Conservation (phyloP, 53 echinoderm and acorn worm genomes). For the Paracentrotus lividus region DNA sequence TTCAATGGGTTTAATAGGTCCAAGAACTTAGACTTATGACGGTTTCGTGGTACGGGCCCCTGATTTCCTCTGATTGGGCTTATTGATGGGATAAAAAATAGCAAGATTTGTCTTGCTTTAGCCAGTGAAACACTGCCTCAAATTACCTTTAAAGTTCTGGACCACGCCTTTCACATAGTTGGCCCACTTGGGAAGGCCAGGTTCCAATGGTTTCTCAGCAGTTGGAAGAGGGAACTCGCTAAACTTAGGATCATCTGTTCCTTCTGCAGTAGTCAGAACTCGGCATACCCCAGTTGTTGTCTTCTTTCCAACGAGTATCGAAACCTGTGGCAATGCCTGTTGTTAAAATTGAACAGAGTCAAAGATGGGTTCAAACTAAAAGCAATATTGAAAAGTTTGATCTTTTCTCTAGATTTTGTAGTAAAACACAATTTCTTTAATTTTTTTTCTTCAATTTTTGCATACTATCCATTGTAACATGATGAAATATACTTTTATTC, state of each 20-base stretch:
- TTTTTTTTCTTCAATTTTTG: not conserved
- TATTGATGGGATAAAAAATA: no score
- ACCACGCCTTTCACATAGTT: slow-evolving; percentile 99
- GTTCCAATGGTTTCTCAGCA: slow-evolving; percentile 76
- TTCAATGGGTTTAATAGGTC: no score
- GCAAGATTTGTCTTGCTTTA: no score
- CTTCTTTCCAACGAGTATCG: slow-evolving; percentile 85
- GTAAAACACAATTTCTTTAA: no score
- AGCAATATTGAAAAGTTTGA: no score
- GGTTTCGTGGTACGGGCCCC: no score
- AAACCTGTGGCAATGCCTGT: slow-evolving; percentile 95
- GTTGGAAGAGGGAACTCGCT: slow-evolving; percentile 89
- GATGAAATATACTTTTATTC: no score
- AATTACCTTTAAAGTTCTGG: slow-evolving; percentile 89
- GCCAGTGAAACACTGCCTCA: no score
- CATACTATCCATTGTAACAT: no score
- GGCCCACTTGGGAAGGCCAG: slow-evolving; percentile 93
- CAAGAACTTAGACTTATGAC: no score
- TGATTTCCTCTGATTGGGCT: no score
- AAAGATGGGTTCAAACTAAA: not conserved
- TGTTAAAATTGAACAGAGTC: not conserved
- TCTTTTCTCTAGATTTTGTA: no score
- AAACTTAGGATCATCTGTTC: slow-evolving; percentile 81
- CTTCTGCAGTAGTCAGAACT: slow-evolving; percentile 81
- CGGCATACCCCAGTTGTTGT: slow-evolving; percentile 78